Evolutionary conservation across 2,888 invertebrate species (phyloP), one percentile per base, ranked within the genome.

Genomic region (Steinernema carpocapsae): DNA sequence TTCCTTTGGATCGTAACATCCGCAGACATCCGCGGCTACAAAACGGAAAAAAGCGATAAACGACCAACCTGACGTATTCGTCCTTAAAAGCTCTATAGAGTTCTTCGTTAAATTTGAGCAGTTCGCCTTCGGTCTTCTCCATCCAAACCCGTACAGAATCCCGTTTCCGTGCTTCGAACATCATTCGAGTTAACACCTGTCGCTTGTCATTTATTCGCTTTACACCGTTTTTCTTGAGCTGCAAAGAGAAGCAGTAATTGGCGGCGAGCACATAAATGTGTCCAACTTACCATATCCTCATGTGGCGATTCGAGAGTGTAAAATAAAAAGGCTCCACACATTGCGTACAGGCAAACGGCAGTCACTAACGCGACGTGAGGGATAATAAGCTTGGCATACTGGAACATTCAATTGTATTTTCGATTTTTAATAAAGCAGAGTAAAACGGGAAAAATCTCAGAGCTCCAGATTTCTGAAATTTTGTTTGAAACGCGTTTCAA

Each of bases 301-400:
- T 87, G 83, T 22, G 87, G 87, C 48, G 85, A 84, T 76, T 87
- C 87, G 45, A 86, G 78, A 51, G 77, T 77, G 79, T 85, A 85
- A 78, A 87, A 87, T 37, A 87, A 80, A 74, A 76, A 84, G 22
- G 87, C 87, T 26, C 87, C 87, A 52, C 84, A 78, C 26, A 81
- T 78, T 3, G 87, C 87, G 77, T 87, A 87, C 29, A 85, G 73
- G 76, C 85, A 86, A 29, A 87, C 86, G 7, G 83, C 83, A 71
- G 79, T 75, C 70, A 87, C 87, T 51, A 87, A 84, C 7, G 81
- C 85, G 71, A 87, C 84, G 77, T 87, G 87, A n/a, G 87, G 87
- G 46, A 84, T 78, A 45, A 84, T 82, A 72, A 87, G 81, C 70
- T 84, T 83, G 37, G 79, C 79, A 75, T 86, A 87, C 86, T 85